These are phyloP conservation scores for Thalassaphorura encarpata DNA, from an alignment of 1,140 invertebrate species.

Conservation along the genomic window DNA sequence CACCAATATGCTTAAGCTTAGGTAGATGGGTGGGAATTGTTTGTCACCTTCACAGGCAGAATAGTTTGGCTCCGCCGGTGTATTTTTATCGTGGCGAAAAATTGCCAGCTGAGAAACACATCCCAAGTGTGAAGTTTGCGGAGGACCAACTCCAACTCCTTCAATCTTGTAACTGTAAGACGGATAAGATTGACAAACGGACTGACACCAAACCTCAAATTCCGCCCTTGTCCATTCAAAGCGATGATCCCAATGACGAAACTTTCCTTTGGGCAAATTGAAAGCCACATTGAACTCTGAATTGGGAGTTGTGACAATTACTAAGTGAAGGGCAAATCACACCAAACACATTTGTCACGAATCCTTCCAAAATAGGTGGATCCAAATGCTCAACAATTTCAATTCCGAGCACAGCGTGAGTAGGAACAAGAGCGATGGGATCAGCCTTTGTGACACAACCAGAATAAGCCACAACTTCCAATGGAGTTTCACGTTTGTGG, in stretches of 20 bases:
- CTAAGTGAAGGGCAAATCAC: slow-evolving; percentile 38
- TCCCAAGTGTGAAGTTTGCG: slow-evolving; percentile 9
- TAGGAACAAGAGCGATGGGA: neutral
- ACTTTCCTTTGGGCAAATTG: slow-evolving; percentile 35
- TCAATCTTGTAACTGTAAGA: slow-evolving; percentile 16
- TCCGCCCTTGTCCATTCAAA: slow-evolving; percentile 47
- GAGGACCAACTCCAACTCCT: slow-evolving; percentile 22
- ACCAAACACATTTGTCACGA: slow-evolving; percentile 41
- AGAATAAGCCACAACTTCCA: slow-evolving; percentile 22
- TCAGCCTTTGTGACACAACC: slow-evolving; percentile 24
- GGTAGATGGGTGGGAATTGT: neutral
- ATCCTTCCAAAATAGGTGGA: slow-evolving; percentile 35
- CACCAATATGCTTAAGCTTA: neutral
- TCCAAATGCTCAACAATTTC: slow-evolving; percentile 46
- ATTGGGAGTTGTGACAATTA: slow-evolving; percentile 48
- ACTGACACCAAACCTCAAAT: slow-evolving; percentile 42
- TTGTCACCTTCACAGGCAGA: neutral
- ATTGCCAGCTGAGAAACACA: slow-evolving; percentile 30
- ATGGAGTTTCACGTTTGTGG: slow-evolving; percentile 8
- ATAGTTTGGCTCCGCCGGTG: neutral
- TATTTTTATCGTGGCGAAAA: slow-evolving; percentile 16
- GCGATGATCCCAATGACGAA: slow-evolving; percentile 49
- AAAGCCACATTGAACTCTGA: slow-evolving; percentile 46
- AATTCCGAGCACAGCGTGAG: slow-evolving; percentile 24
- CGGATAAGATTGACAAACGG: slow-evolving; percentile 17